These are phyloP conservation scores for Calypte anna DNA, from an alignment of 2,113 vertebrate species.

Conservation along the genomic window DNA sequence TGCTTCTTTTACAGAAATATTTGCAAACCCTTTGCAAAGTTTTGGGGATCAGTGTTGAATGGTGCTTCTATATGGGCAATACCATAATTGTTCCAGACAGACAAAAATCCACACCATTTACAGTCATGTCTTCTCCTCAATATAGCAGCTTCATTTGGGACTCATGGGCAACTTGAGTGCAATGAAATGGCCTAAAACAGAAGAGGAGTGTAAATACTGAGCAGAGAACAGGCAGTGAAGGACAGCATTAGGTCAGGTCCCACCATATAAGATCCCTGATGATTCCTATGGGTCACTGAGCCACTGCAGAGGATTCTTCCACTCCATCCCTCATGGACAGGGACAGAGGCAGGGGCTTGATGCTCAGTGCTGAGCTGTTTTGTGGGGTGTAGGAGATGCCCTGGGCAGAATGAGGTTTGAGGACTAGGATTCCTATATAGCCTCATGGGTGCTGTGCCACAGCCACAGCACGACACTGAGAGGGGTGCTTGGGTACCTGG, in stretches of 20 bases:
- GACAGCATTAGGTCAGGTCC: rapidly evolving
- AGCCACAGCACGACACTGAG: rapidly evolving
- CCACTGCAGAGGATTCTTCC: not conserved
- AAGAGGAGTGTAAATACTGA: rapidly evolving
- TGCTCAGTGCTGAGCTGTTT: rapidly evolving
- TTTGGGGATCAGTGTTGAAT: not conserved
- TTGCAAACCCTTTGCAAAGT: not conserved
- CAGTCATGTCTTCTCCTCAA: not conserved
- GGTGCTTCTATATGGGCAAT: not conserved
- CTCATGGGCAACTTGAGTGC: rapidly evolving
- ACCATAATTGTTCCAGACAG: not conserved
- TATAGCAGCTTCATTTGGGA: rapidly evolving
- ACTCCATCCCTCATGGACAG: rapidly evolving
- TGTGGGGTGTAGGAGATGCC: not conserved
- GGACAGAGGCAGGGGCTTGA: not conserved
- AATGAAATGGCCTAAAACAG: not conserved
- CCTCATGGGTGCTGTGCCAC: not conserved
- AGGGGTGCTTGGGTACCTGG: not conserved
- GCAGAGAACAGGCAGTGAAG: not conserved
- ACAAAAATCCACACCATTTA: rapidly evolving
- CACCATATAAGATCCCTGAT: not conserved
- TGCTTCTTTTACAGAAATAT: not conserved
- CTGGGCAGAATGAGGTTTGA: rapidly evolving
- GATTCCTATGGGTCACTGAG: not conserved
- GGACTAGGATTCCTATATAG: rapidly evolving